Evolutionary conservation across 2,797 vertebrate species (phyloP).

Genomic region (Phoxinus dragarum): DNA sequence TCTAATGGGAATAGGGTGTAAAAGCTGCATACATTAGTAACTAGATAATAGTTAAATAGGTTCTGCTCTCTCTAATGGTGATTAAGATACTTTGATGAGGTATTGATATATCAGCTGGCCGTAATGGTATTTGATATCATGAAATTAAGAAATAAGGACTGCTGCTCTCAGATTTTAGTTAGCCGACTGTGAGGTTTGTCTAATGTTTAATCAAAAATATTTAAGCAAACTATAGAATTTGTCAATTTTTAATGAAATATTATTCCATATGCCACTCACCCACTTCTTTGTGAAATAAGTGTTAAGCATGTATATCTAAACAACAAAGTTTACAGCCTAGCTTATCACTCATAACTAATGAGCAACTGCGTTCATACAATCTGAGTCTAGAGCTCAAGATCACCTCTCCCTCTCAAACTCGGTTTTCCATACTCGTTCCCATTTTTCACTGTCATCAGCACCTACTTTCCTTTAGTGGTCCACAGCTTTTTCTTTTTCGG

Average conservation of each 20-base stretch:
- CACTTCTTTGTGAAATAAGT: background rate
- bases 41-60: constrained; percentile 15
- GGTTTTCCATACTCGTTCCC: constrained; percentile 74
- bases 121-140: constrained; percentile 16
- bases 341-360: constrained; percentile 28
- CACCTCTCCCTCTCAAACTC: constrained; percentile 75
- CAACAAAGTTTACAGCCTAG: background rate
- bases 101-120: constrained; percentile 12
- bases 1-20: constrained; percentile 11
- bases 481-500: constrained; percentile 58
- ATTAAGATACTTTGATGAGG: constrained; percentile 4
- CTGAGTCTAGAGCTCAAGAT: constrained; percentile 37
- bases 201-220: background rate
- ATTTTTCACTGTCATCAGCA: constrained; percentile 81
- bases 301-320: background rate
- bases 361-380: background rate
- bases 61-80: constrained; percentile 23
- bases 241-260: background rate
- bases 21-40: constrained; percentile 26
- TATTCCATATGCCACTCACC: background rate
- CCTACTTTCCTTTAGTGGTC: constrained; percentile 72
- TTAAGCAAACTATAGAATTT: background rate
- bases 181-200: background rate
- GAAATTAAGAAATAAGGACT: constrained; percentile 4
- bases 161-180: background rate